Percentiles rank a stretch among this genome's conserved stretches.
Evolutionary conservation across 2,888 invertebrate species (phyloP).

Genomic region (Hirtodrosophila histrioides): DNA sequence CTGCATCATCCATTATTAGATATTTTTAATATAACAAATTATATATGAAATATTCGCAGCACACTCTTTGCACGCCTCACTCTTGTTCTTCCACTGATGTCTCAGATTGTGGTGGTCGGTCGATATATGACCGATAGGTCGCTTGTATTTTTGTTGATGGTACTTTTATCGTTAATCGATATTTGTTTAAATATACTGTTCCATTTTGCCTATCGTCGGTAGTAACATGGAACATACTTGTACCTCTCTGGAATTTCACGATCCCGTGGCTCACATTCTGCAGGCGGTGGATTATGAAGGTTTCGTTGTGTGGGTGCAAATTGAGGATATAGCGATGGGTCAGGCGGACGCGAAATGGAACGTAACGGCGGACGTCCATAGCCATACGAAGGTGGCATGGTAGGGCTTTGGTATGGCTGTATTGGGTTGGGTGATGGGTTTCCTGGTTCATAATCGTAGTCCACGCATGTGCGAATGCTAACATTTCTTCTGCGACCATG

Average conservation of each 20-base stretch:
- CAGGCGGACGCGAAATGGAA: not conserved
- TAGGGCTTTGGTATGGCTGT: too few relatives aligned
- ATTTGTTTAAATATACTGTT: not conserved
- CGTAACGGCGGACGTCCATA: not conserved
- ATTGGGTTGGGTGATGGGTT: not conserved
- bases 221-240: not conserved
- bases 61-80: slow-evolving; percentile 31
- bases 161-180: slow-evolving; percentile 1
- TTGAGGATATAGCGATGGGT: slow-evolving; percentile 1
- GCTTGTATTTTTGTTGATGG: slow-evolving; percentile 5
- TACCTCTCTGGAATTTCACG: too few relatives aligned
- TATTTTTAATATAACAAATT: not conserved
- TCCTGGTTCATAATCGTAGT: slow-evolving; percentile 52
- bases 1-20: slow-evolving; percentile 91
- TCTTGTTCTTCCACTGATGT: slow-evolving; percentile 21
- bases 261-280: not conserved
- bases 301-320: not conserved
- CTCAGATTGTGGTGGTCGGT: slow-evolving; percentile 5
- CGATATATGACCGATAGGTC: slow-evolving; percentile 14
- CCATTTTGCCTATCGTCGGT: slow-evolving; percentile 3
- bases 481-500: slow-evolving; percentile 44
- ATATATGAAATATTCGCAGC: not conserved
- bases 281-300: not conserved
- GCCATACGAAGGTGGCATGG: not conserved
- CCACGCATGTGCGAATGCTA: slow-evolving; percentile 48